phyloP scores from a whole-genome alignment of 2,797 vertebrate species.

The Stomatorhinus walkeri region DNA sequence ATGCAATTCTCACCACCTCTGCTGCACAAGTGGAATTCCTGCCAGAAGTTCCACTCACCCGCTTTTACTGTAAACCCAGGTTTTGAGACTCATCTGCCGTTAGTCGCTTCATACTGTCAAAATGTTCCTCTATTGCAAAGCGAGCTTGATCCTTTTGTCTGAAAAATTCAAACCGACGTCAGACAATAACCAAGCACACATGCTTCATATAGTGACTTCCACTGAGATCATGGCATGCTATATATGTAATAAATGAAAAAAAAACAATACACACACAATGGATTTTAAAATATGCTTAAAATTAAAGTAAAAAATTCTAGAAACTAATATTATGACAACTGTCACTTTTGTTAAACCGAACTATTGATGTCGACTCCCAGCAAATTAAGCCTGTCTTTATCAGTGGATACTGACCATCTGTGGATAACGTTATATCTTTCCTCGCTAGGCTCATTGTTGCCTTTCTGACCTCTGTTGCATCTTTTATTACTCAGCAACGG shows the following conservation, averaged over 20 bases:
- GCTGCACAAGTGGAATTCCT: neutral
- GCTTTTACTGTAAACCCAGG: neutral
- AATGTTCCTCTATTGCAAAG: neutral
- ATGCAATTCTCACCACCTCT: neutral
- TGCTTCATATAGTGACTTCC: neutral
- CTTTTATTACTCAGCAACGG: conserved; percentile 4
- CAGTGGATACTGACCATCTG: neutral
- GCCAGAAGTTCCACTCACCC: neutral
- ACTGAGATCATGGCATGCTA: neutral
- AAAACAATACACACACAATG: neutral
- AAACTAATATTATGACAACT: conserved; percentile 10
- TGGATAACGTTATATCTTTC: neutral
- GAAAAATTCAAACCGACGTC: neutral
- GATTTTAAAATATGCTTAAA: neutral
- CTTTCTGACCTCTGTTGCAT: neutral
- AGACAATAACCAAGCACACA: neutral
- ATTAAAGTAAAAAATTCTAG: neutral
- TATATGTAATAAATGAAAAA: neutral
- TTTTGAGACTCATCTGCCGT: neutral
- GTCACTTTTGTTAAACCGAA: neutral
- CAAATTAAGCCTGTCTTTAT: neutral
- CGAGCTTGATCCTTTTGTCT: neutral
- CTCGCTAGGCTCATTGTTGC: neutral
- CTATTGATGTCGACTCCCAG: neutral
- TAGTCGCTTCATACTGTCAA: neutral